Base-by-base conservation (phyloP, 1,140 invertebrate genomes). In the Atopsyche davidsoni region DNA sequence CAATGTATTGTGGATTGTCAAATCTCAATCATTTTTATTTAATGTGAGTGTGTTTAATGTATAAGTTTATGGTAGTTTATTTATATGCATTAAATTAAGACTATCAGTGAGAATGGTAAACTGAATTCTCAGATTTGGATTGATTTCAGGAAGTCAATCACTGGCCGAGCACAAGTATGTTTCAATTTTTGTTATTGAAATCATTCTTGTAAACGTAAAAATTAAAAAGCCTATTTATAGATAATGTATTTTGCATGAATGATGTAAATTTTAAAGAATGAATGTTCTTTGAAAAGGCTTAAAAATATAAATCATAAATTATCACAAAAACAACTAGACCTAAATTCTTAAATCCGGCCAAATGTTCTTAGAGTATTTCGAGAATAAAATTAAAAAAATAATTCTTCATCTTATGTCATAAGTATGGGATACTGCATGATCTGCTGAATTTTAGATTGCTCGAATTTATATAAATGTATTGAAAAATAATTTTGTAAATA, bases 381-480 rank as follows among this genome's bases (percentile, higher is more conserved):
- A 35, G 16, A 46, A 28, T 42, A 25, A 25, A 36, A 44, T 32
- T 39, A 49, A 45, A 25, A 43, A n/a, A 48, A 36, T 35, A 41
- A 4, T 31, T 50, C 23, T 18, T 17, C 46, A 50, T 32, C 21
- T 34, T 50, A 24, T 43, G 35, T n/a, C 39, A 34, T 40, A 55
- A 56, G 48, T 46, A 50, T 41, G 32, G 28, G 47, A 43, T 47
- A 43, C 42, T 48, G 39, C 39, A 48, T 47, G 44, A 48, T 41
- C 41, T 43, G 55, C 57, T 64, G 59, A 47, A 56, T 17, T 55
- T 59, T 60, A 61, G 39, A 56, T 59, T 59, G 58, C 59, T 64
- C 54, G 60, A 61, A 61, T 62, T 62, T 57, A 59, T 64, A 66
- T 70, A 67, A 57, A 49, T 57, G 45, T 41, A 57, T 47, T 32